Evolutionary conservation across 2,797 vertebrate genomes (phyloP), one percentile per base, ranked within the genome.

Genomic region (Phylloscopus collybita): DNA sequence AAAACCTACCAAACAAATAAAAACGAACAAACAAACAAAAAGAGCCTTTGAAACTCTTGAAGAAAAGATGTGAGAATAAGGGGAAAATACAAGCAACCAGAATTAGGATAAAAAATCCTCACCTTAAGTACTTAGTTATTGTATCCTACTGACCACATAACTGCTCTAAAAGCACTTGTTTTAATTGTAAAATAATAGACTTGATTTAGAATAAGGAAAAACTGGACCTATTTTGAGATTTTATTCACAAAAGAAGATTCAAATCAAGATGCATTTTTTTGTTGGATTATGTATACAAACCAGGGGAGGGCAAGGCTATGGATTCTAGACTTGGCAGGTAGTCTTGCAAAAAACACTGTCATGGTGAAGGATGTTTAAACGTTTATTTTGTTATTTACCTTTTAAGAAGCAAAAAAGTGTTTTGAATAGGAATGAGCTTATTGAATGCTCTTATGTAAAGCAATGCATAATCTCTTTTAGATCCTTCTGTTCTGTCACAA

Each of bases 261-360:
- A 80, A 62, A 78, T 8, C 4, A 60, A 45, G 4, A 36, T 40
- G 6, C 4, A 9, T 57, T 80, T 64, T 70, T 76, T 13, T 26
- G 3, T 34, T 57, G 6, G 54, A 40, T 5, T 61, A 9, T 4
- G 11, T 51, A 15, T 7, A 23, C 8, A 50, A 83, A 59, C 2
- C 10, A 56, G 5, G 1, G 13, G 6, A 71, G 3, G 10, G 2
- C 6, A 60, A 40, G 2, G 1, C 4, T 57, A 6, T 9, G 12
- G 3, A 30, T 76, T 76, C 67, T 20, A 42, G 16, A 69, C 49
- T 49, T 12, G 38, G 4, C 5, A 44, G 4, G 13, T 36, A 60
- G 1, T 51, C 8, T 71, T 50, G 7, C 2, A 42, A 85, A 92
- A 71, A 13, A 53, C 0, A 0, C 26, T 61, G 7, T 7, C 7